Evolutionary conservation across 2,797 vertebrate species (phyloP), one percentile per base, ranked within the genome.

Genomic region (Danio aesculapii): DNA sequence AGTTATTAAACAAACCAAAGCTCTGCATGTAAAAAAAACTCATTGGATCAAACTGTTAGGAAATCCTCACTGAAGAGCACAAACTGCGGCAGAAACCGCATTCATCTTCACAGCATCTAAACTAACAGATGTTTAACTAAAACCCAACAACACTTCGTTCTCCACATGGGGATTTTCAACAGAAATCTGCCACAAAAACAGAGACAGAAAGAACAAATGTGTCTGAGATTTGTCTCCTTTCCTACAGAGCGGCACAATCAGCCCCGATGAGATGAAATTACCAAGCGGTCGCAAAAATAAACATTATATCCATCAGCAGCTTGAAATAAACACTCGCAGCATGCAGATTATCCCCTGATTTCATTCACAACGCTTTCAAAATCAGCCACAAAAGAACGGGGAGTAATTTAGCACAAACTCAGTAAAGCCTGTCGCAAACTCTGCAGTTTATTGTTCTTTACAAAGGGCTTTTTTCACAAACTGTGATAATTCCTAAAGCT

Each of bases 51-150:
- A 50, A 63, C 47, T 76, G 61, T 43, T 17, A 10, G 58, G 14
- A 39, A 44, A 55, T 55, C 47, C n/a, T 46, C 17, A 41, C 58
- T 67, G 49, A 57, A 30, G 9, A 46, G 62, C 49, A 62, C 47
- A 72, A 46, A 55, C 13, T 52, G 19, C 6, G 19, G 49, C 57
- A 43, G 72, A 69, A 82, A 55, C n/a, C 21, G 8, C 30, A 52
- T 62, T 16, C 10, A 39, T 57, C 43, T 14, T n/a, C 58, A 41
- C 10, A 61, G 49, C 49, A 70, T 47, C 19, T 9, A 59, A 44
- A 73, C 61, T 49, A 77, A 52, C 68, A 78, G 44, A 72, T 67
- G 59, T 47, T 72, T 47, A 77, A 67, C 5, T 9, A 69, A 13
- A 13, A 57, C 17, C 67, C 16, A 74, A 53, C 75, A 76, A 58